phyloP scores from a whole-genome alignment of 1,140 invertebrate species.

The Platorchestia sp. region DNA sequence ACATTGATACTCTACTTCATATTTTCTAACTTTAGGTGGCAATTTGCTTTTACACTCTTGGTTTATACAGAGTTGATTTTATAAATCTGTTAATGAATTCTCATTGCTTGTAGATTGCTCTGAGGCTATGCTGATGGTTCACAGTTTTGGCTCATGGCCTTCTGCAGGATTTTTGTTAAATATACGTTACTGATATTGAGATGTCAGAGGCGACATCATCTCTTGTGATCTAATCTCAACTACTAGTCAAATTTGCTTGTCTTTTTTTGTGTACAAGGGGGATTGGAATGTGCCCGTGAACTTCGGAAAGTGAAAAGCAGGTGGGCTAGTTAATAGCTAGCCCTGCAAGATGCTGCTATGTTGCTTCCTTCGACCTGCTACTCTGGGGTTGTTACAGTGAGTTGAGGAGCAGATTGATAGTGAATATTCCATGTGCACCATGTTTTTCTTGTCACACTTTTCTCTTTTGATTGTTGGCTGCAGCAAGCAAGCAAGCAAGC shows the following conservation, averaged over 20 bases:
- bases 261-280: conserved; percentile 27
- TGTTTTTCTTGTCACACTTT: conserved; percentile 47
- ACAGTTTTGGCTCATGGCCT: not conserved
- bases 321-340: conserved; percentile 51
- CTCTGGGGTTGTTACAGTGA: conserved; percentile 46
- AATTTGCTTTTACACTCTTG: not conserved
- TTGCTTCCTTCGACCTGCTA: conserved; percentile 31
- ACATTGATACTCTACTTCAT: not conserved
- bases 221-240: not conserved
- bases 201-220: not conserved
- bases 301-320: conserved; percentile 39
- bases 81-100: not conserved
- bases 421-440: conserved; percentile 22
- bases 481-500: not conserved
- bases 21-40: not conserved
- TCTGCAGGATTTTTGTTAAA: not conserved
- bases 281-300: not conserved
- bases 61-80: not conserved
- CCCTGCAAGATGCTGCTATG: conserved; percentile 44
- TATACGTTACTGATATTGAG: not conserved
- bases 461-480: conserved; percentile 53
- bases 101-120: not conserved
- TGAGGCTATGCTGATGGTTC: conserved; percentile 4
- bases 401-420: conserved; percentile 30
- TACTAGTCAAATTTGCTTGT: conserved; percentile 29